Evolutionary conservation across 1,140 invertebrate species (phyloP).

Genomic region (Calliopsis andreniformis): DNA sequence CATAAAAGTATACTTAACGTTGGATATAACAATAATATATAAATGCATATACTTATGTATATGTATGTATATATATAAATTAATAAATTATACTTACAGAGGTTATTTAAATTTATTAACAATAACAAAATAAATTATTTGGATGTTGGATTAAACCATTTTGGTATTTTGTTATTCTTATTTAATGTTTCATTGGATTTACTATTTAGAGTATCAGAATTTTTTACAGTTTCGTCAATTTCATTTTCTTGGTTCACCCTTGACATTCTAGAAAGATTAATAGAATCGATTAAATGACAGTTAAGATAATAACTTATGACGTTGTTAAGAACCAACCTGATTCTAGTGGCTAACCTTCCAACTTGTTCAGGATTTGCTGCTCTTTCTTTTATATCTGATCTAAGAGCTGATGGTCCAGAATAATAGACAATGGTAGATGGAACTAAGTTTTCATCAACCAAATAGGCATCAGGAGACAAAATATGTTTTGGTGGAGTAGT

Average conservation of each 20-base stretch:
- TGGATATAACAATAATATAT: slow-evolving; percentile 19
- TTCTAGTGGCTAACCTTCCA: slow-evolving; percentile 76
- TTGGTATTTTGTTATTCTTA: slow-evolving; percentile 73
- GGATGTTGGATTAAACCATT: slow-evolving; percentile 78
- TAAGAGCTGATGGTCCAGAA: slow-evolving; percentile 77
- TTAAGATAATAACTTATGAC: background rate
- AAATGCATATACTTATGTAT: slow-evolving; percentile 17
- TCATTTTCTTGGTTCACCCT: slow-evolving; percentile 29
- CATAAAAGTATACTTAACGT: slow-evolving; percentile 13
- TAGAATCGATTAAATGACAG: background rate
- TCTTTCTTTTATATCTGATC: slow-evolving; percentile 77
- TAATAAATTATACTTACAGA: slow-evolving; percentile 23
- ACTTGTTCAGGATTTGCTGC: slow-evolving; percentile 79
- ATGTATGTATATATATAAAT: slow-evolving; percentile 28
- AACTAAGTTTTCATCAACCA: slow-evolving; percentile 87
- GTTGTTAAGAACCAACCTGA: slow-evolving; percentile 68
- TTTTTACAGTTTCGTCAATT: background rate
- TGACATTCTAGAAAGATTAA: slow-evolving; percentile 16
- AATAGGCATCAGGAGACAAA: slow-evolving; percentile 81
- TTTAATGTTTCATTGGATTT: slow-evolving; percentile 15
- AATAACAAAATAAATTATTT: slow-evolving; percentile 11
- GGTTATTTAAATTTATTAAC: slow-evolving; percentile 13
- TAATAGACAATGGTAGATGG: slow-evolving; percentile 90
- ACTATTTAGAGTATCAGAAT: background rate
- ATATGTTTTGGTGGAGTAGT: slow-evolving; percentile 88